phyloP scores from a whole-genome alignment of 2,888 invertebrate genomes.

The Lasius platythorax region DNA sequence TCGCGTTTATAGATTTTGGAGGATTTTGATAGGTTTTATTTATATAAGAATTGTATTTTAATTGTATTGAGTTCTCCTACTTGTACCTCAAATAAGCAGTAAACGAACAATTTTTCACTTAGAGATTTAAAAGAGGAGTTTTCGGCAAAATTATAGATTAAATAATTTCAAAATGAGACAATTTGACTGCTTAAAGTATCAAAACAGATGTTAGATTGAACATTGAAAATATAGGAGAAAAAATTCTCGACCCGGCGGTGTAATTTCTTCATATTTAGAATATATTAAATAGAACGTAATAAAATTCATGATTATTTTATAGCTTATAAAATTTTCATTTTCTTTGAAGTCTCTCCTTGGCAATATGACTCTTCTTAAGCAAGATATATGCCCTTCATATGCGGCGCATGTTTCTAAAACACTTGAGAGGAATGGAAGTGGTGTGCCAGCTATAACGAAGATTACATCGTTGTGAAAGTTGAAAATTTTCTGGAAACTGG shows the following conservation, averaged over 20 bases:
- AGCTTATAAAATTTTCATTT: not conserved
- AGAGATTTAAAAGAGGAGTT: no score
- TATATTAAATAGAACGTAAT: not conserved
- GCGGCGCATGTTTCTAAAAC: constrained; percentile 10
- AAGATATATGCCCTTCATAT: not conserved
- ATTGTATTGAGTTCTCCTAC: no score
- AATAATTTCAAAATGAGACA: not conserved
- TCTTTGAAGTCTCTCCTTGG: not conserved
- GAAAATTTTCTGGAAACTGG: constrained; percentile 38
- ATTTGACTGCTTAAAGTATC: not conserved
- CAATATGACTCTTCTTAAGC: not conserved
- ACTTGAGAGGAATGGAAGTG: constrained; percentile 2
- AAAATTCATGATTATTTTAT: constrained; percentile 18
- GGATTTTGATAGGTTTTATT: no score
- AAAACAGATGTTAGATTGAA: not conserved
- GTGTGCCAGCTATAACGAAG: constrained; percentile 17
- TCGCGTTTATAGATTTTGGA: no score
- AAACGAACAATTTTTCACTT: no score
- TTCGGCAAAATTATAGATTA: no score
- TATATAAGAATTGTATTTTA: no score
- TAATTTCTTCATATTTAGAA: not conserved
- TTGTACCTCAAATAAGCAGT: no score
- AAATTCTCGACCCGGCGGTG: not conserved
- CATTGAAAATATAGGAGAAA: not conserved
- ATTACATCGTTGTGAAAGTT: constrained; percentile 39